These are phyloP conservation scores for Bellardia bayeri DNA, from an alignment of 2,888 invertebrate species.

Conservation along the genomic window DNA sequence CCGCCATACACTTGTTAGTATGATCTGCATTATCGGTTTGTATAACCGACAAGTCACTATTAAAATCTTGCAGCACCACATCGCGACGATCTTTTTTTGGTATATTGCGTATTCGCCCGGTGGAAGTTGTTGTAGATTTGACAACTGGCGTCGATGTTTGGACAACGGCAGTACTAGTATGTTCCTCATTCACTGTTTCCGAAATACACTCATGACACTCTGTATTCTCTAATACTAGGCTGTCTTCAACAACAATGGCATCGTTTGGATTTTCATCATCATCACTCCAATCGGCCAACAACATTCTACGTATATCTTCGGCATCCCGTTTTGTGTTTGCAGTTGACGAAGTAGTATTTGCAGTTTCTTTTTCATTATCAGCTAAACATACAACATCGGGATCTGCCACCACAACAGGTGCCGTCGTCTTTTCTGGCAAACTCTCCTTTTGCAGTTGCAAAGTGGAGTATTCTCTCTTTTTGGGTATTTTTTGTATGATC, in stretches of 20 bases:
- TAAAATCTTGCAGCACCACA: conserved; percentile 79
- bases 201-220: conserved; percentile 1
- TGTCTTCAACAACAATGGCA: conserved; percentile 40
- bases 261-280: conserved; percentile 83
- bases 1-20: conserved; percentile 5
- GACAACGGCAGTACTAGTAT: background rate
- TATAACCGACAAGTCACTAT: conserved; percentile 62
- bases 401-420: background rate
- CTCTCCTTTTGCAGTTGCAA: conserved; percentile 31
- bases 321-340: conserved; percentile 81
- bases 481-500: conserved; percentile 68
- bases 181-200: conserved; percentile 3
- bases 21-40: conserved; percentile 19
- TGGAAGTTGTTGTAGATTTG: conserved; percentile 54
- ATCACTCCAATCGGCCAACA: conserved; percentile 92
- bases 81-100: conserved; percentile 83
- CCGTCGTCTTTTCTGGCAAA: background rate
- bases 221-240: background rate
- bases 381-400: conserved; percentile 38
- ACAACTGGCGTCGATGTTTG: conserved; percentile 46
- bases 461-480: conserved; percentile 63
- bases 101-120: conserved; percentile 82
- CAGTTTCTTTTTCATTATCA: conserved; percentile 10
- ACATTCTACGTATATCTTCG: conserved; percentile 87
- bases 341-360: background rate